Percentiles rank a stretch among this genome's conserved stretches.
These are phyloP conservation scores for Drosophila lacteicornis DNA, from an alignment of 1,140 invertebrate genomes.

Conservation along the genomic window DNA sequence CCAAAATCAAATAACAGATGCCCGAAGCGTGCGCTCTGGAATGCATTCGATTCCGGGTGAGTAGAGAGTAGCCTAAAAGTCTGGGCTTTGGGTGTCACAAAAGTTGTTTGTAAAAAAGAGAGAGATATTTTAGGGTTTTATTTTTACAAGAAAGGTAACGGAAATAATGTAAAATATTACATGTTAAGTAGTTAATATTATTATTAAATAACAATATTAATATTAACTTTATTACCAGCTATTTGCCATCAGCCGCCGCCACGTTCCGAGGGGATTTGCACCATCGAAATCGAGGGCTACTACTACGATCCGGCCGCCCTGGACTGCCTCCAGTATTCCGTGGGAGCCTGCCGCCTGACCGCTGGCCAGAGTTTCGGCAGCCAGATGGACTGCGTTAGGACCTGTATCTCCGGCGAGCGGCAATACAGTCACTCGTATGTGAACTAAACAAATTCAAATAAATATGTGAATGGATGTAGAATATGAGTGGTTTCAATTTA, in stretches of 20 bases:
- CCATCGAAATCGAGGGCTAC: constrained; percentile 77
- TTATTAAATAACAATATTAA: too few relatives aligned
- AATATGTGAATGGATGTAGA: constrained; percentile 30
- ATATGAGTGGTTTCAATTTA: constrained; percentile 19
- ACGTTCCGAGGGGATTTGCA: constrained; percentile 72
- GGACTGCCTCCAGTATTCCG: constrained; percentile 66
- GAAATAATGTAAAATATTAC: too few relatives aligned
- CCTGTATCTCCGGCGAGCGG: constrained; percentile 59
- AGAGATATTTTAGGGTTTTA: too few relatives aligned
- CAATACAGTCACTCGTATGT: constrained; percentile 63
- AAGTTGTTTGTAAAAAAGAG: background rate
- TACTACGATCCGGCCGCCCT: constrained; percentile 62
- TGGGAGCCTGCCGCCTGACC: constrained; percentile 65
- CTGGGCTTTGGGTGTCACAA: background rate
- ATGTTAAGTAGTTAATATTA: too few relatives aligned
- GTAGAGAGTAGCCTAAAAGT: constrained; percentile 41
- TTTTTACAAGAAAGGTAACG: too few relatives aligned
- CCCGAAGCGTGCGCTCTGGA: constrained; percentile 26
- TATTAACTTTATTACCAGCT: constrained; percentile 30
- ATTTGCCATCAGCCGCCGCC: constrained; percentile 72
- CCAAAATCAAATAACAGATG: constrained; percentile 15
- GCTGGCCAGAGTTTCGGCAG: constrained; percentile 79
- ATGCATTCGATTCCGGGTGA: constrained; percentile 59
- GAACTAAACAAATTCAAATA: constrained; percentile 42
- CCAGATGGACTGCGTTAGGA: constrained; percentile 65